These are phyloP conservation scores for Mya arenaria DNA, from an alignment of 1,140 invertebrate species.

Conservation along the genomic window DNA sequence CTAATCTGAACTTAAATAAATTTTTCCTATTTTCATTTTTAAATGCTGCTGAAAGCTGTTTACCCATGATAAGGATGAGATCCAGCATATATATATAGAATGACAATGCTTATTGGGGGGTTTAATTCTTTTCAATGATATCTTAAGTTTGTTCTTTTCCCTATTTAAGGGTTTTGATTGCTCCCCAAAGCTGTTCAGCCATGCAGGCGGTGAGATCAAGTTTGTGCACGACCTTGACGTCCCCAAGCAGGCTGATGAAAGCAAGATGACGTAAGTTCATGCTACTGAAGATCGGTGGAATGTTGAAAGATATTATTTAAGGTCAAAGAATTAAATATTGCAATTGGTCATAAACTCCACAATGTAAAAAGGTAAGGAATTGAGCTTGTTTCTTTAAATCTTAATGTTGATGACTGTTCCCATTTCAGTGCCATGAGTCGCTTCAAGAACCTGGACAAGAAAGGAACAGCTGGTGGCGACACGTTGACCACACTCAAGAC, in stretches of 20 bases:
- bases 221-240: slow-evolving; percentile 95
- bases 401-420: neutral
- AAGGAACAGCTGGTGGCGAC: slow-evolving; percentile 84
- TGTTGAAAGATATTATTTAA: too few species aligned
- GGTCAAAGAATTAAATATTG: too few species aligned
- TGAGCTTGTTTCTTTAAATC: neutral
- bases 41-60: too few species aligned
- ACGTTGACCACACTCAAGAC: slow-evolving; percentile 93
- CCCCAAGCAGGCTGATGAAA: slow-evolving; percentile 93
- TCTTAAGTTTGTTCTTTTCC: too few species aligned
- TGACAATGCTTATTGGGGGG: too few species aligned
- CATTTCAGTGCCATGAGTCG: slow-evolving; percentile 92
- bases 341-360: too few species aligned
- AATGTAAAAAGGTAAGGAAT: neutral
- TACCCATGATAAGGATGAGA: too few species aligned
- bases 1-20: too few species aligned
- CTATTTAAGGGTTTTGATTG: slow-evolving; percentile 93
- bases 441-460: slow-evolving; percentile 97
- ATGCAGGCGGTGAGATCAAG: slow-evolving; percentile 86
- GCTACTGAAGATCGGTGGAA: too few species aligned
- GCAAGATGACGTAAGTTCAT: slow-evolving; percentile 87
- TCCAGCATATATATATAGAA: too few species aligned
- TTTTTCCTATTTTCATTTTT: too few species aligned
- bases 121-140: too few species aligned
- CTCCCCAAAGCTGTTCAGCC: slow-evolving; percentile 94